phyloP scores from a whole-genome alignment of 2,888 invertebrate genomes.

The Hypena proboscidalis region DNA sequence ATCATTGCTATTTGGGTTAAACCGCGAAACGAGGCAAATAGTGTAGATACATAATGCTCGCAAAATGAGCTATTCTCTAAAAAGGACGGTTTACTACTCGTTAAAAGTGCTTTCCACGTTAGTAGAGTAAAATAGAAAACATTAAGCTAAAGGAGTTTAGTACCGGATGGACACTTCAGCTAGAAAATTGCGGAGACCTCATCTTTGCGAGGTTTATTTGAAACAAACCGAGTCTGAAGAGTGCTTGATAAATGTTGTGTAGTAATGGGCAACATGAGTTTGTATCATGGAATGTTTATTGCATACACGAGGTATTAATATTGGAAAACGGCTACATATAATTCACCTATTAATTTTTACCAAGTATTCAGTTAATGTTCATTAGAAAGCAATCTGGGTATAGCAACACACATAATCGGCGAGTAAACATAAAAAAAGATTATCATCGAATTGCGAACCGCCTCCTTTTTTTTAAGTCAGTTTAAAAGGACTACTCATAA shows the following conservation, averaged over 20 bases:
- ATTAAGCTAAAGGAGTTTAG: constrained; percentile 32
- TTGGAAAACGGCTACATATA: too few relatives aligned
- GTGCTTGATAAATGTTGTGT: background rate
- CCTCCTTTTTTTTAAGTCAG: too few relatives aligned
- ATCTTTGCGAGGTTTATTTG: constrained; percentile 5
- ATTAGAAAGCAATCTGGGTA: too few relatives aligned
- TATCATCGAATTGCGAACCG: too few relatives aligned
- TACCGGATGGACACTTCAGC: constrained; percentile 7
- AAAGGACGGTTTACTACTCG: constrained; percentile 22
- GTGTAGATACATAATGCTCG: constrained; percentile 2
- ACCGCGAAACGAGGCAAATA: constrained; percentile 2
- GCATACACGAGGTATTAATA: too few relatives aligned
- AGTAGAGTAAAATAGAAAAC: constrained; percentile 22
- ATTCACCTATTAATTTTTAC: too few relatives aligned
- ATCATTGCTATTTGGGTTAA: constrained; percentile 4
- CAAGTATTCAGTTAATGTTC: too few relatives aligned
- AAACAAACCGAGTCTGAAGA: background rate
- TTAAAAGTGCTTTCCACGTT: constrained; percentile 24
- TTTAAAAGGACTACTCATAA: too few relatives aligned
- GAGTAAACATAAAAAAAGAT: too few relatives aligned
- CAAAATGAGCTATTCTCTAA: constrained; percentile 6
- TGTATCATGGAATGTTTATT: too few relatives aligned
- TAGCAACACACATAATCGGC: too few relatives aligned
- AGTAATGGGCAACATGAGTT: too few relatives aligned
- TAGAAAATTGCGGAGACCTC: constrained; percentile 10